Conservation (phyloP, 2,797 vertebrate species). For the Lacerta bilineata region DNA sequence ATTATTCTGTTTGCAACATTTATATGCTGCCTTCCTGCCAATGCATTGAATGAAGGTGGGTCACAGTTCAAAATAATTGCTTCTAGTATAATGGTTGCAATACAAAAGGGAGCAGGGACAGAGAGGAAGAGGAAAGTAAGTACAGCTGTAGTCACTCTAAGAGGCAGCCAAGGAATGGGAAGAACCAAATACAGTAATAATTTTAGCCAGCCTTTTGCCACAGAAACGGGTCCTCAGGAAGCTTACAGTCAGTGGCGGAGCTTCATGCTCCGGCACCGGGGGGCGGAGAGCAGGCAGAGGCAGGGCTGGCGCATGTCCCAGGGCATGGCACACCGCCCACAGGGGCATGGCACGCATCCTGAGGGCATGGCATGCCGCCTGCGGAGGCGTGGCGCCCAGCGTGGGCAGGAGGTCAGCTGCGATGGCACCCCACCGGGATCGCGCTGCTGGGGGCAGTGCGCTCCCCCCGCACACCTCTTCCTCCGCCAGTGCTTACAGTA, state of each 20-base stretch:
- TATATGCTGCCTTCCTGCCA: background rate
- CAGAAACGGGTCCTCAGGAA: background rate
- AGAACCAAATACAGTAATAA: background rate
- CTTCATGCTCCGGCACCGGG: no score
- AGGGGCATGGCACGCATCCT: no score
- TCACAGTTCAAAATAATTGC: background rate
- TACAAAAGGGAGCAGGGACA: background rate
- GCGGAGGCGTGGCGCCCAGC: no score
- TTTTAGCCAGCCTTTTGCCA: background rate
- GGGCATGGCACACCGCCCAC: no score
- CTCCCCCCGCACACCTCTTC: no score
- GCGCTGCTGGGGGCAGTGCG: no score
- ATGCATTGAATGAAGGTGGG: background rate
- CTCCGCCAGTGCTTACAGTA: background rate
- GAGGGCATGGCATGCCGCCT: no score
- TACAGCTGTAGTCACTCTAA: background rate
- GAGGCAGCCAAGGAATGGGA: background rate
- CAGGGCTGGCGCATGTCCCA: no score
- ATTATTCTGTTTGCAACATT: background rate
- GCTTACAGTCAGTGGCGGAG: background rate
- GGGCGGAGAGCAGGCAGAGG: no score
- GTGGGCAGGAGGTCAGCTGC: no score
- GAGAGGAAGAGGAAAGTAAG: background rate
- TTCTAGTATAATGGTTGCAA: background rate
- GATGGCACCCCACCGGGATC: no score